A percentile compares a stretch with the other conserved stretches of the same genome.
phyloP scores from a whole-genome alignment of 2,113 vertebrate species.

The Chionis minor region DNA sequence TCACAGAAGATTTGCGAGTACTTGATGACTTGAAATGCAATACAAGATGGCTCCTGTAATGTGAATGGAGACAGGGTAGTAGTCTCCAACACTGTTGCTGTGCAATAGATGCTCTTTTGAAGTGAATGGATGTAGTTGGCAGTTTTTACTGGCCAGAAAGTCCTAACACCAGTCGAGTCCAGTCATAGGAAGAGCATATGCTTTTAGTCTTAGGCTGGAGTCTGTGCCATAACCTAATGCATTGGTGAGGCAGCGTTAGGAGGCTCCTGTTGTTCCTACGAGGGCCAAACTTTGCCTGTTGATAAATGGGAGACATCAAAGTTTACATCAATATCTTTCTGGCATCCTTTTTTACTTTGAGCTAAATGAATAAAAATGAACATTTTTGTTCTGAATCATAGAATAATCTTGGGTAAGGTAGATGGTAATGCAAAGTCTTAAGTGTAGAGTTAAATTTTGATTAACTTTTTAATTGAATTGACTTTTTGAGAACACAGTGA shows the following conservation, averaged over 20 bases:
- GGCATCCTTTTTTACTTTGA: not conserved
- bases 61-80: not conserved
- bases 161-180: not conserved
- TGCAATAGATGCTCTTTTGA: not conserved
- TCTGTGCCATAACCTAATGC: not conserved
- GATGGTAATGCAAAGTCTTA: not conserved
- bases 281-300: not conserved
- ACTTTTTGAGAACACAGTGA: not conserved
- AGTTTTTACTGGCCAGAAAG: not conserved
- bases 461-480: not conserved
- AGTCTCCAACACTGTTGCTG: not conserved
- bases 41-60: not conserved
- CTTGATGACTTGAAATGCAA: not conserved
- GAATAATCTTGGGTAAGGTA: not conserved
- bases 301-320: not conserved
- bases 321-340: not conserved
- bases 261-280: not conserved
- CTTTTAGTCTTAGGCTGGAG: not conserved
- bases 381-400: not conserved
- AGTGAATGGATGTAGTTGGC: not conserved
- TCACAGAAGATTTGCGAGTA: not conserved
- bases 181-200: not conserved
- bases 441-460: not conserved
- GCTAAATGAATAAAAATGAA: not conserved
- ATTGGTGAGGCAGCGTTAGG: not conserved